Base-by-base conservation (phyloP, 2,888 invertebrate species). In the Eupithecia inturbata region DNA sequence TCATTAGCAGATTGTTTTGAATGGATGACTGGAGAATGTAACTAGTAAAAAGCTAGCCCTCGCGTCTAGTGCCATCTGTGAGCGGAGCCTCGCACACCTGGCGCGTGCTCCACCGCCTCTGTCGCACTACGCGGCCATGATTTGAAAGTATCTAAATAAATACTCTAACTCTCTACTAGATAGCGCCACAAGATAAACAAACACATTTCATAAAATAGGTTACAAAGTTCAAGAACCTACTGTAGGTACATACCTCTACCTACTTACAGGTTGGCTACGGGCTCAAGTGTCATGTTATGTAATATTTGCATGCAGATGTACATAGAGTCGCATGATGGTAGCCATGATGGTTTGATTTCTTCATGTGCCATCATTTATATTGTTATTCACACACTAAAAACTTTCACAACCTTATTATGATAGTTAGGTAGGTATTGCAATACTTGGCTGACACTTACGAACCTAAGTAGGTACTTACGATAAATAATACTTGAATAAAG, bases 111-210 rank as follows among this genome's bases (percentile, higher is more conserved):
- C 1, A 10, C 41, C 16, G 41, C 39, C 39, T 1, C 39, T 12
- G 39, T 12, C 39, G 39, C 10, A 3, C 39, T 1, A 1, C 41
- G 16, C 41, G 14, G 3, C 14, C 14, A 26, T 28, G 6, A 53
- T 66, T 66, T 41, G 26, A 57, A 69, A 57, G 69, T 68, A 10
- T 22, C 36, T 33, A 36, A 36, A 33, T 66, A n/a, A 70, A 53
- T 36, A 33, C 33, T 3, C 3, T 1, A 68, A 26, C n/a, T 12
- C 39, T 22, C 68, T 41, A 68, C 74, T 33, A 71, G 74, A 71
- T 74, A 64, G 68, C 74, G 70, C 74, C 70, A 68, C 70, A 63
- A 39, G 41, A n/a, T n/a, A 36, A 12, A 39, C 53, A 12, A 16
- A 66, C 14, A 36, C 22, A 12, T 57, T 14, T 39, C 39, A 39